Evolutionary conservation across 2,113 vertebrate genomes (phyloP), one percentile per base, ranked within the genome.

Genomic region (Cisticola juncidis): DNA sequence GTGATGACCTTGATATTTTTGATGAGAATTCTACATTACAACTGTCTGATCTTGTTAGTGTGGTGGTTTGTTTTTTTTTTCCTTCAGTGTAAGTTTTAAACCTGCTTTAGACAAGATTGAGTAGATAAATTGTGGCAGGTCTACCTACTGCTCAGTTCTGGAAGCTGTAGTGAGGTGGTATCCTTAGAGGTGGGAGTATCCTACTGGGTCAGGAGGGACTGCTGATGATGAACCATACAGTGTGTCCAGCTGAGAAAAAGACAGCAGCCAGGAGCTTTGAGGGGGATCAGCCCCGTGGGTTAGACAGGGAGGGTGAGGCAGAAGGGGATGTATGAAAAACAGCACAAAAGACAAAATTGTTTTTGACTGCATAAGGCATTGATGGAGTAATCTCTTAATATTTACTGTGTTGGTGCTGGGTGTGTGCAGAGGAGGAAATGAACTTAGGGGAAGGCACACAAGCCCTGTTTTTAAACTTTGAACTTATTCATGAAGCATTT

Each of bases 351-450:
- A 33, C 13, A n/a, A 23, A 76, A 77, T 26, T n/a, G 6, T 47
- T 9, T 48, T 44, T 15, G 31, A 22, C n/a, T 54, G 9, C 2
- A 0, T 16, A 24, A 58, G 31, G 26, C 22, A 18, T 16, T 0
- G 8, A 8, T 21, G 42, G 36, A n/a, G 26, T 57, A 19, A 20
- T 23, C 10, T 57, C 15, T 5, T 5, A 12, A 9, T 38, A 0
- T 29, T 50, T 53, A 10, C 11, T 16, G 1, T 9, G 14, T 38
- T 22, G 3, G 25, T 22, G 5, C n/a, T 44, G 23, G 3, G 2
- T 20, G 16, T 24, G 12, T 20, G 40, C 26, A 50, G 60, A 47
- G 17, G 62, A 83, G 50, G 7, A 23, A 20, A n/a, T 47, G 4
- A 45, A 21, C 25, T n/a, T 16, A 9, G 15, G 56, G 23, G 14